These are phyloP conservation scores for Sericinus montela DNA, from an alignment of 2,888 invertebrate genomes.

Conservation along the genomic window DNA sequence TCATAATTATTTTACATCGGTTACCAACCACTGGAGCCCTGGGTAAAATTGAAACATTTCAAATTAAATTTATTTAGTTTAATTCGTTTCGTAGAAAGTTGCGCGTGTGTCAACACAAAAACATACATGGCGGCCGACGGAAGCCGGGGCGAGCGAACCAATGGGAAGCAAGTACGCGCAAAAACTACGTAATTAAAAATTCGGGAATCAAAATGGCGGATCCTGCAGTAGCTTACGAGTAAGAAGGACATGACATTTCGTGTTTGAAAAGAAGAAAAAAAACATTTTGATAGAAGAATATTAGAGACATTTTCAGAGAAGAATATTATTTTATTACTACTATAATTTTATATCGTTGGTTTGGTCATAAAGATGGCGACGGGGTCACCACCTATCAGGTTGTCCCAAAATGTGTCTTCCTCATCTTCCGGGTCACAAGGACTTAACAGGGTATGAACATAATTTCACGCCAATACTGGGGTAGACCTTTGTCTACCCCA, in stretches of 20 bases:
- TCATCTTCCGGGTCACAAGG: no score
- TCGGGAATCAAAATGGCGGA: slow-evolving; percentile 36
- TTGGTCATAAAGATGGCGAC: no score
- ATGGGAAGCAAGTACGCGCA: slow-evolving; percentile 24
- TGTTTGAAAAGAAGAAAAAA: neutral
- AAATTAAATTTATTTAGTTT: slow-evolving; percentile 39
- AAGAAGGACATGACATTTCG: slow-evolving; percentile 1
- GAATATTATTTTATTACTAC: no score
- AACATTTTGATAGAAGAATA: no score
- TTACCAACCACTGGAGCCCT: slow-evolving; percentile 19
- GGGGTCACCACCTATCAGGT: no score
- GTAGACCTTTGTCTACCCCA: no score
- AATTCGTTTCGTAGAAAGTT: slow-evolving; percentile 35
- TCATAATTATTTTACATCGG: slow-evolving; percentile 13
- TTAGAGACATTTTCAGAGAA: no score
- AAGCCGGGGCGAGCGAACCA: slow-evolving; percentile 27
- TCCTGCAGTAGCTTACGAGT: slow-evolving; percentile 13
- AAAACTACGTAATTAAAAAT: slow-evolving; percentile 41
- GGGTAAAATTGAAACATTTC: slow-evolving; percentile 37
- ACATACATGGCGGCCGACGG: slow-evolving; percentile 20
- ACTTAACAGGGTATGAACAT: no score
- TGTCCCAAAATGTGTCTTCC: no score
- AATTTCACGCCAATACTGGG: no score
- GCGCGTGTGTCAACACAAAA: slow-evolving; percentile 24
- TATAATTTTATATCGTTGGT: no score